Evolutionary conservation across 2,113 vertebrate genomes (phyloP).

Genomic region (Potamarius usumacintae): DNA sequence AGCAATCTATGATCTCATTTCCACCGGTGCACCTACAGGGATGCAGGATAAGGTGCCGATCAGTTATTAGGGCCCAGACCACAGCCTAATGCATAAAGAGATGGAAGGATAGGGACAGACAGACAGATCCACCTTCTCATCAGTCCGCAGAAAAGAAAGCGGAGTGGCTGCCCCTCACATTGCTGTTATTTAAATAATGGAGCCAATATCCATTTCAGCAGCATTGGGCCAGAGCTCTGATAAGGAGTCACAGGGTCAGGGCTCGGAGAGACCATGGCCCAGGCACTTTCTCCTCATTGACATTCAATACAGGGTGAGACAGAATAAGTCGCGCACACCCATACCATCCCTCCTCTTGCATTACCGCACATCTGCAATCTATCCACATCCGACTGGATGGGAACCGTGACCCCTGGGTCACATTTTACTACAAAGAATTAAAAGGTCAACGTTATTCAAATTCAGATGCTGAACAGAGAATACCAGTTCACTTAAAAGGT

Average conservation of each 20-base stretch:
- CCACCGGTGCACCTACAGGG: constrained; percentile 27
- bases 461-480: constrained; percentile 12
- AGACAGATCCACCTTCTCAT: constrained; percentile 19
- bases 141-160: constrained; percentile 8
- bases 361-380: not conserved
- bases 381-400: not conserved
- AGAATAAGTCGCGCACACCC: constrained; percentile 53
- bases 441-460: constrained; percentile 13
- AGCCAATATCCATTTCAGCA: constrained; percentile 68
- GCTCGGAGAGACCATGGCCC: constrained; percentile 50
- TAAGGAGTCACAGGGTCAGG: constrained; percentile 66
- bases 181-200: constrained; percentile 72
- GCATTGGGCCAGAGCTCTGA: constrained; percentile 67
- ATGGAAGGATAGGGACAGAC: not conserved
- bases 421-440: constrained; percentile 6
- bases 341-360: constrained; percentile 13
- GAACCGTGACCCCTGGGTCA: constrained; percentile 9
- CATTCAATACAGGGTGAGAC: constrained; percentile 65
- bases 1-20: constrained; percentile 53
- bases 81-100: not conserved
- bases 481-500: not conserved
- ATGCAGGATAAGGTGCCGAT: constrained; percentile 28
- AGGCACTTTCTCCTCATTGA: constrained; percentile 61
- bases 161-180: constrained; percentile 50
- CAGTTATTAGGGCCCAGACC: constrained; percentile 39